These are phyloP conservation scores for Podabrus alpinus DNA, from an alignment of 2,888 invertebrate species.

Conservation along the genomic window DNA sequence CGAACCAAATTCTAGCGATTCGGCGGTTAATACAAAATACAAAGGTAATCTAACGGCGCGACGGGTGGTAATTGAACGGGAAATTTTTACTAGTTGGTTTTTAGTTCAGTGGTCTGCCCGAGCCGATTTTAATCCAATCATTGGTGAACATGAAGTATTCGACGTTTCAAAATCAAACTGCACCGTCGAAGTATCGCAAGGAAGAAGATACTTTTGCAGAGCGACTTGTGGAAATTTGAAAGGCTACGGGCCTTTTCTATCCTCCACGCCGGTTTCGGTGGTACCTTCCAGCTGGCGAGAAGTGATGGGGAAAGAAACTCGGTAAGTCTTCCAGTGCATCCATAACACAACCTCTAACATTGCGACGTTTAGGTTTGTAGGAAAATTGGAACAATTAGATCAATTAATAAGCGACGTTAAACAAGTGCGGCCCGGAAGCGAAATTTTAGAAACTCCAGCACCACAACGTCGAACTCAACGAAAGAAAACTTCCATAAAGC, in stretches of 20 bases:
- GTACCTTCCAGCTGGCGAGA: constrained; percentile 95
- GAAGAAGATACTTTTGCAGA: constrained; percentile 86
- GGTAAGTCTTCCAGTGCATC: constrained; percentile 43
- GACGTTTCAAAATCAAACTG: constrained; percentile 68
- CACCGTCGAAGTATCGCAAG: constrained; percentile 76
- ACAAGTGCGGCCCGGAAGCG: constrained; percentile 61
- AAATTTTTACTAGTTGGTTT: constrained; percentile 30
- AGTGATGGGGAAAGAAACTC: constrained; percentile 70
- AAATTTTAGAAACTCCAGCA: constrained; percentile 68
- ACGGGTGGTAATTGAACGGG: too few species aligned
- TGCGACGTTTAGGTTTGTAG: constrained; percentile 62
- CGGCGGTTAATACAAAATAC: constrained; percentile 86
- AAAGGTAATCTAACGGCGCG: constrained; percentile 68
- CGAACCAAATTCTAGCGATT: constrained; percentile 71
- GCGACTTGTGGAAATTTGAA: constrained; percentile 92
- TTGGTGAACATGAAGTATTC: constrained; percentile 77
- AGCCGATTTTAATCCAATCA: constrained; percentile 80
- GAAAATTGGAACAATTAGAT: constrained; percentile 73
- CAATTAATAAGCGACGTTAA: constrained; percentile 74
- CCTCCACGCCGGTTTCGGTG: constrained; percentile 81
- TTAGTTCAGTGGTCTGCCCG: constrained; percentile 93
- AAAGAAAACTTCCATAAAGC: constrained; percentile 82
- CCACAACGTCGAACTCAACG: constrained; percentile 75
- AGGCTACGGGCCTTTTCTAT: constrained; percentile 81
- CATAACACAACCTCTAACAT: background rate